A percentile compares a stretch with the other conserved stretches of the same genome.
Conservation (phyloP, 2,797 vertebrate genomes). For the Chelon labrosus region DNA sequence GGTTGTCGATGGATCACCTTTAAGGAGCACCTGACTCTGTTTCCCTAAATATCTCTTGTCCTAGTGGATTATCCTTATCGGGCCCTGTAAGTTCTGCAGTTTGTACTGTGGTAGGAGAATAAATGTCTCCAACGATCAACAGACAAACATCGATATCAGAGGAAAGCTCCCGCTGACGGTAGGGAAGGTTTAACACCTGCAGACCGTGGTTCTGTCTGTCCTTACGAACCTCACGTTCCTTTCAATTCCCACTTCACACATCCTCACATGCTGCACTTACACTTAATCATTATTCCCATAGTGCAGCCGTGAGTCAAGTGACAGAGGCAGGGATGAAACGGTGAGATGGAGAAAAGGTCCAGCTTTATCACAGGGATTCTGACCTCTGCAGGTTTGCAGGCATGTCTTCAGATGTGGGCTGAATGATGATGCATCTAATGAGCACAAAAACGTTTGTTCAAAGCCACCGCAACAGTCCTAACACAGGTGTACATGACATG, state of each 20-base stretch:
- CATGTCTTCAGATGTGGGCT: conserved; percentile 6
- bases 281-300: not conserved
- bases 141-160: conserved; percentile 17
- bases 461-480: not conserved
- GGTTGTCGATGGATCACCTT: conserved; percentile 49
- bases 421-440: too few relatives aligned
- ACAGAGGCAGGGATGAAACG: conserved; percentile 11
- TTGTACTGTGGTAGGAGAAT: conserved; percentile 25
- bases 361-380: not conserved
- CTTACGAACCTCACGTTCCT: not conserved
- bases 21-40: conserved; percentile 41
- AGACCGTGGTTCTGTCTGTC: not conserved
- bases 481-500: not conserved
- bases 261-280: not conserved
- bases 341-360: not conserved
- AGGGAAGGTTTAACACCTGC: not conserved
- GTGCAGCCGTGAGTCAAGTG: not conserved
- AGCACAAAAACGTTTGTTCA: not conserved
- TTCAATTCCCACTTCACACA: not conserved
- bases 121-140: conserved; percentile 24
- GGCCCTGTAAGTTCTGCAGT: conserved; percentile 1
- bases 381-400: not conserved
- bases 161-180: conserved; percentile 1
- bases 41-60: conserved; percentile 50
- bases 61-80: conserved; percentile 36